Percentiles rank a stretch among this genome's conserved stretches.
phyloP scores from a whole-genome alignment of 2,888 invertebrate species.

The Rotaria sp. region DNA sequence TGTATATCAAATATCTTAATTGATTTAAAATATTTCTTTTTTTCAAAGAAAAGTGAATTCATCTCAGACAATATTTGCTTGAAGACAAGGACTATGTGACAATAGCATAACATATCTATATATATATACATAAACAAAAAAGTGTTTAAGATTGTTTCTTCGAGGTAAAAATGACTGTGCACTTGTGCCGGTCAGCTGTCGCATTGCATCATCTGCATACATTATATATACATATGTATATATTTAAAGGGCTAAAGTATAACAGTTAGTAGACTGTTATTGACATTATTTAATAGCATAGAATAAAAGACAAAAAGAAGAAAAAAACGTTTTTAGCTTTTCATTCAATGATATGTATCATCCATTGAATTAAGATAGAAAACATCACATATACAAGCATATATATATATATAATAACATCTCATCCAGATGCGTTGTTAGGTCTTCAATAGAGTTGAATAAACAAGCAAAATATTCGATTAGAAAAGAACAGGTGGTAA shows the following conservation, averaged over 20 bases:
- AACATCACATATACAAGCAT: neutral
- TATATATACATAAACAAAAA: neutral
- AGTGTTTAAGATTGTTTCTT: neutral
- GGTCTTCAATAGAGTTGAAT: neutral
- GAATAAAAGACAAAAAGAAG: neutral
- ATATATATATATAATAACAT: neutral
- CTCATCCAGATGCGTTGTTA: neutral
- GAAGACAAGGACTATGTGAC: neutral
- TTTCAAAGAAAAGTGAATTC: neutral
- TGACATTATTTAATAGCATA: neutral
- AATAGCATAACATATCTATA: neutral
- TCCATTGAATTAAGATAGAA: neutral
- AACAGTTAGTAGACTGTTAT: neutral
- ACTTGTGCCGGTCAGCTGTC: neutral
- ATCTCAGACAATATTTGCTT: neutral
- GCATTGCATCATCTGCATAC: neutral
- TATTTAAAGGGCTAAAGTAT: neutral
- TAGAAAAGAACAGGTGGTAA: neutral
- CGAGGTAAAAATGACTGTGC: neutral
- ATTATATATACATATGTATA: neutral
- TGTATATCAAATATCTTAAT: neutral
- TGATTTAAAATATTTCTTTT: neutral
- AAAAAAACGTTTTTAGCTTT: neutral
- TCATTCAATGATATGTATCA: neutral
- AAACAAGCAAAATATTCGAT: conserved; percentile 21